phyloP scores from a whole-genome alignment of 2,797 vertebrate genomes.

The Pristis pectinata region DNA sequence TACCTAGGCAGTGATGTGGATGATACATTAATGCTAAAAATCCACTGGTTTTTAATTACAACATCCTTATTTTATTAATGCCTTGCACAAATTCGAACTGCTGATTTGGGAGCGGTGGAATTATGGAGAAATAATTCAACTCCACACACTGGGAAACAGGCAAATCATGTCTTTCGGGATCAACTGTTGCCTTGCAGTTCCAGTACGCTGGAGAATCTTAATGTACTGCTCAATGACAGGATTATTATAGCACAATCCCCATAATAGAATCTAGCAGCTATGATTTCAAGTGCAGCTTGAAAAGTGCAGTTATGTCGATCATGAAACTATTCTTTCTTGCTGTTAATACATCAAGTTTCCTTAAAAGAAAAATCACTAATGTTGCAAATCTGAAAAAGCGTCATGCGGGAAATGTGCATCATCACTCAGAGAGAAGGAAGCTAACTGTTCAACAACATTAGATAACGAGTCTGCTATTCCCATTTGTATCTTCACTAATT shows the following conservation, averaged over 20 bases:
- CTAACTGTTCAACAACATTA: too few species aligned
- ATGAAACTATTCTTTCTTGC: background rate
- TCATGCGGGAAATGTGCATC: background rate
- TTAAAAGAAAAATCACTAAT: background rate
- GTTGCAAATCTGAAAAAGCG: background rate
- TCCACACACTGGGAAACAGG: background rate
- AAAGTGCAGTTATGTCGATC: conserved; percentile 14
- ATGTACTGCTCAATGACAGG: background rate
- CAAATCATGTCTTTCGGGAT: background rate
- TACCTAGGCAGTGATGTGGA: background rate
- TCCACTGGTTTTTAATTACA: background rate
- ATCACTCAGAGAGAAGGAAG: background rate
- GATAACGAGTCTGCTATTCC: too few species aligned
- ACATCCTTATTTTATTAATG: background rate
- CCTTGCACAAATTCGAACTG: background rate
- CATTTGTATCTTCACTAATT: too few species aligned
- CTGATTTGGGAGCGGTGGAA: background rate
- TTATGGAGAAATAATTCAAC: background rate
- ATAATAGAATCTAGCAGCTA: background rate
- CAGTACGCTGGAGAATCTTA: conserved; percentile 1
- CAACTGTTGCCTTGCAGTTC: background rate
- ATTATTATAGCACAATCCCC: background rate
- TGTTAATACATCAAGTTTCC: background rate
- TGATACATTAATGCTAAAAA: background rate
- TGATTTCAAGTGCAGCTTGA: background rate